A percentile compares a stretch with the other conserved stretches of the same genome.
Evolutionary conservation across 2,797 vertebrate species (phyloP).

Genomic region (Channa striata): DNA sequence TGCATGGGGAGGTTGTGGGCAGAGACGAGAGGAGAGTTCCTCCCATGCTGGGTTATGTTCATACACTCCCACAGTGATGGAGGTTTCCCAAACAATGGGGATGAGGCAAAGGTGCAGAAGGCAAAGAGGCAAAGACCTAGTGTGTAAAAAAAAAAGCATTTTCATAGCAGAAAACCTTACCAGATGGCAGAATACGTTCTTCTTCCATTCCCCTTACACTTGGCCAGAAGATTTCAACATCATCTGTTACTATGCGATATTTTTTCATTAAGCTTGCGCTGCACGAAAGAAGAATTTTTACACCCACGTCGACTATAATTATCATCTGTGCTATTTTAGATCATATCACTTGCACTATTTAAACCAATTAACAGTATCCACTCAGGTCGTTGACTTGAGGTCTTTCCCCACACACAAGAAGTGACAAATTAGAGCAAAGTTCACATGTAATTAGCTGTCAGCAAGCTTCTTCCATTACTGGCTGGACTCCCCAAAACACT

Average conservation of each 20-base stretch:
- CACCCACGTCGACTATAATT: constrained; percentile 16
- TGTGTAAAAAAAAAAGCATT: background rate
- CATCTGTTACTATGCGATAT: background rate
- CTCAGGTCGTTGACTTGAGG: background rate
- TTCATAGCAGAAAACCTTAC: constrained; percentile 11
- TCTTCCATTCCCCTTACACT: background rate
- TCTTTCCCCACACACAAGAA: constrained; percentile 8
- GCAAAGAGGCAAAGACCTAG: constrained; percentile 14
- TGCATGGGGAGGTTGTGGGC: constrained; percentile 61
- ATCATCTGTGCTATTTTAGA: constrained; percentile 21
- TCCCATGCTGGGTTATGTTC: constrained; percentile 69
- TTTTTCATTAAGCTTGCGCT: background rate
- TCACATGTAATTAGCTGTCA: background rate
- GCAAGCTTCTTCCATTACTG: no score
- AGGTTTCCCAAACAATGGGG: constrained; percentile 69
- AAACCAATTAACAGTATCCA: constrained; percentile 16
- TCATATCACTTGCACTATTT: constrained; percentile 6
- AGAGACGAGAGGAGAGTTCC: constrained; percentile 63
- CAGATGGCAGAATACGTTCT: constrained; percentile 2
- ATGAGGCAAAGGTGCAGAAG: constrained; percentile 38
- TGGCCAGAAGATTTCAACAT: background rate
- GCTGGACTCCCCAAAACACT: no score
- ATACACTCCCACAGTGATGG: constrained; percentile 64
- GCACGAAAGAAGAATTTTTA: background rate
- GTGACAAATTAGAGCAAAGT: constrained; percentile 10